Evolutionary conservation across 2,888 invertebrate species (phyloP).

Genomic region (Mesopsocus fuscifrons): DNA sequence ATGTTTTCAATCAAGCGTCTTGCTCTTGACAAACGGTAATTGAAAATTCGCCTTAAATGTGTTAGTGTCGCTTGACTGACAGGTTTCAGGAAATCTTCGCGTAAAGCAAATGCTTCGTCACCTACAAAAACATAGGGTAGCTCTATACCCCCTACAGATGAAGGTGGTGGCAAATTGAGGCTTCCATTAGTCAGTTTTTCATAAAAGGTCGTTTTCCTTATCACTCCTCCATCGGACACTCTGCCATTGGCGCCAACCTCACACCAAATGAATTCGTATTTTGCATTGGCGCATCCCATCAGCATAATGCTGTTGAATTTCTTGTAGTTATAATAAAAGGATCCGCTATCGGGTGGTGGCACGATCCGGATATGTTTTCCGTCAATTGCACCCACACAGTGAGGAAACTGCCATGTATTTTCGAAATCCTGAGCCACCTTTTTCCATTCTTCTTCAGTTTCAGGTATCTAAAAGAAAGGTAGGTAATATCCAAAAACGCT

Average conservation of each 20-base stretch:
- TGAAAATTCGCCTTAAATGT: not conserved
- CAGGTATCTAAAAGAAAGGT: conserved; percentile 16
- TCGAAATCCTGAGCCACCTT: conserved; percentile 16
- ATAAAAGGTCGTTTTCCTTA: conserved; percentile 14
- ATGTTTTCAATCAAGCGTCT: not conserved
- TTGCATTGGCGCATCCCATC: conserved; percentile 15
- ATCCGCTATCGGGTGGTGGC: conserved; percentile 16
- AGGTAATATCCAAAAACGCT: too few species aligned
- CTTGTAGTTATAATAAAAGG: conserved; percentile 17
- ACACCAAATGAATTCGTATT: conserved; percentile 15
- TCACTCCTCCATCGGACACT: conserved; percentile 16
- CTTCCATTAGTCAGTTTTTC: conserved; percentile 14
- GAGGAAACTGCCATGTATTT: conserved; percentile 17
- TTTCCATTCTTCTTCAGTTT: conserved; percentile 16
- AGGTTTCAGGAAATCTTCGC: not conserved
- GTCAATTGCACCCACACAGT: conserved; percentile 16
- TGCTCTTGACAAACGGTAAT: not conserved
- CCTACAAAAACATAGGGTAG: conserved; percentile 15
- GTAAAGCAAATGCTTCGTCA: conserved; percentile 7
- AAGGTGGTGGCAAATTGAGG: conserved; percentile 14
- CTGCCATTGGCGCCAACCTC: conserved; percentile 15
- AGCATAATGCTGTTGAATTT: conserved; percentile 16
- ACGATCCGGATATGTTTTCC: conserved; percentile 18
- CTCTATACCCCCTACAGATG: conserved; percentile 13
- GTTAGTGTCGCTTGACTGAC: not conserved